These are phyloP conservation scores for Halcyon badia DNA, from an alignment of 2,797 vertebrate species.

Conservation along the genomic window DNA sequence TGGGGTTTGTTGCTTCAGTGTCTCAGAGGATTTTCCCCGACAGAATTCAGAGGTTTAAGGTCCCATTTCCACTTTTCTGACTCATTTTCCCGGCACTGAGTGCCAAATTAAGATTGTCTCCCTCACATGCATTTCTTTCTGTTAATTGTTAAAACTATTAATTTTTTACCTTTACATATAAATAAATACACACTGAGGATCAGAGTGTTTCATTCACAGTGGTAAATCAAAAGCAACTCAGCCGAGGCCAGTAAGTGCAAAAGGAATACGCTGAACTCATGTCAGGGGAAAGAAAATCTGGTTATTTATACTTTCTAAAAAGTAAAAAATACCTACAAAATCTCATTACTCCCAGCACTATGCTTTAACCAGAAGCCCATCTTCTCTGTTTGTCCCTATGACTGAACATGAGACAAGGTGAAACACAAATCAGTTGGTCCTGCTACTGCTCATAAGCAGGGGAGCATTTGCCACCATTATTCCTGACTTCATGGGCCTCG, in stretches of 20 bases:
- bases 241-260: not conserved
- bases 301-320: not conserved
- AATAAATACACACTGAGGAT: not conserved
- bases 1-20: not conserved
- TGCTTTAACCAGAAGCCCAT: not conserved
- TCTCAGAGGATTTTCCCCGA: not conserved
- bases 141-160: not conserved
- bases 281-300: not conserved
- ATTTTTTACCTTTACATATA: not conserved
- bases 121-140: not conserved
- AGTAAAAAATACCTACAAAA: not conserved
- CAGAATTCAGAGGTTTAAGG: not conserved
- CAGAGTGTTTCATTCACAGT: not conserved
- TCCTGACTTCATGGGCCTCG: not conserved
- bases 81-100: not conserved
- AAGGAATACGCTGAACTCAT: not conserved
- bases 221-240: not conserved
- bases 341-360: not conserved
- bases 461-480: not conserved
- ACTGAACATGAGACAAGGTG: not conserved
- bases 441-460: not conserved
- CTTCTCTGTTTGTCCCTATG: not conserved
- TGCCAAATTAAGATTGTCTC: not conserved
- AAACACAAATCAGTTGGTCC: not conserved
- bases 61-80: not conserved